Conservation (phyloP, 2,888 invertebrate genomes). For the Neria commutata region DNA sequence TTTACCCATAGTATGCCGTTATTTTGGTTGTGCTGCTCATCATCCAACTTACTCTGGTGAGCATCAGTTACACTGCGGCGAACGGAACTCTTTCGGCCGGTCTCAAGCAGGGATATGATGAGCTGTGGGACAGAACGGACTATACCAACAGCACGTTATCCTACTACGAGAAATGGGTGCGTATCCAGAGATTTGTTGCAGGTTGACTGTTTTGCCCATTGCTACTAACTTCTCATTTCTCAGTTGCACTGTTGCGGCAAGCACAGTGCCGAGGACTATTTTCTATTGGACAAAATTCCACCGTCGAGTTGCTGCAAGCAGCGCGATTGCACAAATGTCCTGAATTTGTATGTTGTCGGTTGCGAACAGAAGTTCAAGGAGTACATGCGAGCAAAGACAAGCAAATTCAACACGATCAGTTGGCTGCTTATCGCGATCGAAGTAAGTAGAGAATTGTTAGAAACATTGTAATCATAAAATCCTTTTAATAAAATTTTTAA, state of each 20-base stretch:
- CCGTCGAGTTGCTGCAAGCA: slow-evolving; percentile 48
- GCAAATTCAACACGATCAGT: slow-evolving; percentile 47
- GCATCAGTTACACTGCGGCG: slow-evolving; percentile 44
- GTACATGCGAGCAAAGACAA: slow-evolving; percentile 45
- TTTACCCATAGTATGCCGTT: slow-evolving; percentile 45
- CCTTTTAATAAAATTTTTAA: too few species aligned
- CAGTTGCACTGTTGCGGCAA: slow-evolving; percentile 54
- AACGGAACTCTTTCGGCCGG: slow-evolving; percentile 37
- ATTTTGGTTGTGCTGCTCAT: slow-evolving; percentile 44
- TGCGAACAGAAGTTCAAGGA: slow-evolving; percentile 46
- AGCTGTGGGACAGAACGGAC: slow-evolving; percentile 43
- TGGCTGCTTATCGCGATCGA: slow-evolving; percentile 48
- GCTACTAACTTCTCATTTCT: background rate
- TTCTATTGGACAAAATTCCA: slow-evolving; percentile 41
- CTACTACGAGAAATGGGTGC: slow-evolving; percentile 51
- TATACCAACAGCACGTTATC: slow-evolving; percentile 38
- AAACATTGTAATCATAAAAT: background rate
- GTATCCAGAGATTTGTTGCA: too few species aligned
- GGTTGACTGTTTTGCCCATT: background rate
- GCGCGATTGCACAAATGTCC: slow-evolving; percentile 42
- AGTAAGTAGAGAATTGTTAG: too few species aligned
- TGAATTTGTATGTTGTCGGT: slow-evolving; percentile 46
- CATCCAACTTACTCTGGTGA: slow-evolving; percentile 49
- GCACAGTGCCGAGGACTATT: slow-evolving; percentile 49
- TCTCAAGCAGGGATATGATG: slow-evolving; percentile 48